These are phyloP conservation scores for Harlomillsia oculata DNA, from an alignment of 1,140 invertebrate species.

Conservation along the genomic window DNA sequence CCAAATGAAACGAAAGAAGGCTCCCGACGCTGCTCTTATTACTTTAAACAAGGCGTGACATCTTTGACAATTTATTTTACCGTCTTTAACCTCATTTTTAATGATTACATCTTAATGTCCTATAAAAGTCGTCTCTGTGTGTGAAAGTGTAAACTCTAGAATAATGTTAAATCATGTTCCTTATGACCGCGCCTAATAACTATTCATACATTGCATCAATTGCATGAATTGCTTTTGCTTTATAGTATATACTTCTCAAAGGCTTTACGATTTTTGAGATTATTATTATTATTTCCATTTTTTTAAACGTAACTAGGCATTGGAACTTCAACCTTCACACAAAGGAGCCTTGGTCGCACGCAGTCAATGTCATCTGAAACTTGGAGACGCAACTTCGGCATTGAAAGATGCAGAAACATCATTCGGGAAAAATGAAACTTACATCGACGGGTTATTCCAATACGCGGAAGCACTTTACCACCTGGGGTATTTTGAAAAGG, in stretches of 20 bases:
- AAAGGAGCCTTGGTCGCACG: slow-evolving; percentile 75
- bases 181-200: background rate
- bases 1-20: slow-evolving; percentile 29
- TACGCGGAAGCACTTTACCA: slow-evolving; percentile 89
- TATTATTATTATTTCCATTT: background rate
- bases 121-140: background rate
- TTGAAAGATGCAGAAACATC: slow-evolving; percentile 57
- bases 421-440: slow-evolving; percentile 19
- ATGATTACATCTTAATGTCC: background rate
- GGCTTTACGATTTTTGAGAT: too few species aligned
- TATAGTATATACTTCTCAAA: too few species aligned
- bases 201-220: background rate
- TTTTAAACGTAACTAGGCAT: slow-evolving; percentile 50
- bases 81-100: background rate
- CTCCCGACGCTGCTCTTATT: slow-evolving; percentile 51
- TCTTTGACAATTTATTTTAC: background rate
- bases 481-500: slow-evolving; percentile 84
- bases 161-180: background rate
- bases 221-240: background rate
- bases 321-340: slow-evolving; percentile 74
- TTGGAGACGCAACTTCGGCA: slow-evolving; percentile 73
- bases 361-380: slow-evolving; percentile 77
- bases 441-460: slow-evolving; percentile 61
- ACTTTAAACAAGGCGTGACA: slow-evolving; percentile 65
- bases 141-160: background rate